These are phyloP conservation scores for Mormyrops boulengeri DNA, from an alignment of 2,797 vertebrate species.

Conservation along the genomic window DNA sequence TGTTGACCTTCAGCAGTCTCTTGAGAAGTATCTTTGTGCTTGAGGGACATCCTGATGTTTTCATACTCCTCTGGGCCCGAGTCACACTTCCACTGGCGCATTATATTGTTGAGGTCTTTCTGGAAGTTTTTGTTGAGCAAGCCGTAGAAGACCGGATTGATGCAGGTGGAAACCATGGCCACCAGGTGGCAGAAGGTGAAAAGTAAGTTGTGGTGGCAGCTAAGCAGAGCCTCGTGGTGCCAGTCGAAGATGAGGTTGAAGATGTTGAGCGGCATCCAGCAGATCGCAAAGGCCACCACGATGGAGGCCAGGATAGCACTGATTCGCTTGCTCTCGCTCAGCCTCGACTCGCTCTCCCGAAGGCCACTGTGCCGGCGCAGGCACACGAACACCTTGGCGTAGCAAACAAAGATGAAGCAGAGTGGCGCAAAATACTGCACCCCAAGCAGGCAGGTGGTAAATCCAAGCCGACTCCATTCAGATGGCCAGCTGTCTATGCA, in stretches of 20 bases:
- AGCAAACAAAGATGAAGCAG: conserved; percentile 61
- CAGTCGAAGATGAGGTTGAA: conserved; percentile 81
- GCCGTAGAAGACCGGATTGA: conserved; percentile 80
- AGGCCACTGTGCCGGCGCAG: conserved; percentile 61
- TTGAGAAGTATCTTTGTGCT: conserved; percentile 74
- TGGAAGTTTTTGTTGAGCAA: conserved; percentile 84
- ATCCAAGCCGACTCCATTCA: conserved; percentile 48
- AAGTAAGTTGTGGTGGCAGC: conserved; percentile 72
- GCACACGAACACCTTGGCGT: conserved; percentile 55
- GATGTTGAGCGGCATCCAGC: conserved; percentile 80
- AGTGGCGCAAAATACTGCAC: conserved; percentile 60
- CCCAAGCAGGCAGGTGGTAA: conserved; percentile 56
- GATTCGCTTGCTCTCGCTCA: conserved; percentile 70
- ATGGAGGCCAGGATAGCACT: conserved; percentile 72
- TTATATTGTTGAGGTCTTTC: conserved; percentile 70
- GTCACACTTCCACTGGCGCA: conserved; percentile 69
- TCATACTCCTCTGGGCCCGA: conserved; percentile 72
- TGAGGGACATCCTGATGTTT: conserved; percentile 77
- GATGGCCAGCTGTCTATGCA: conserved; percentile 57
- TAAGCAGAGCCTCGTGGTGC: conserved; percentile 73
- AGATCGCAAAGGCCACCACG: conserved; percentile 69
- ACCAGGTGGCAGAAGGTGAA: conserved; percentile 78
- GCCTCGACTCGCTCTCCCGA: conserved; percentile 53
- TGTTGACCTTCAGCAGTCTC: conserved; percentile 65
- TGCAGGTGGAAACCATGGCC: conserved; percentile 77